Conservation (phyloP, 2,797 vertebrate species). For the Pseudochirops cupreus region DNA sequence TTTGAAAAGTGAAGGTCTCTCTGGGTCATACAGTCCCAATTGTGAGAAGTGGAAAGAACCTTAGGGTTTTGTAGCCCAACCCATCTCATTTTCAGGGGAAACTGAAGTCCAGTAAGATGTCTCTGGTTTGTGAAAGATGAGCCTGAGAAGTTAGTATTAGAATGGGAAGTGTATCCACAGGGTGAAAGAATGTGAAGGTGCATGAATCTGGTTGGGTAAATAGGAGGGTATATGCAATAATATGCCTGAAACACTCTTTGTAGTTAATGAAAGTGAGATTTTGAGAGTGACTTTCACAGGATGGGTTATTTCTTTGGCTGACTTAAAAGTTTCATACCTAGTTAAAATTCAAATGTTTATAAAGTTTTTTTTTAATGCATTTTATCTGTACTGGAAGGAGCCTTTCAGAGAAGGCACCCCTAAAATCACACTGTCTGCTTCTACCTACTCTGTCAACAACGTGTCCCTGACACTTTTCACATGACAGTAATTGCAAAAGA, state of each 20-base stretch:
- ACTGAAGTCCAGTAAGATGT: not conserved
- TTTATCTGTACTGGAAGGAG: not conserved
- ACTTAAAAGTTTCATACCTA: not conserved
- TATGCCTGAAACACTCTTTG: not conserved
- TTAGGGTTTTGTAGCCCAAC: not conserved
- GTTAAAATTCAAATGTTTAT: not conserved
- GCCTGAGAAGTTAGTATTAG: not conserved
- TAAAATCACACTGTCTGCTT: not conserved
- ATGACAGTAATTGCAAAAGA: not conserved
- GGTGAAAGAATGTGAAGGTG: not conserved
- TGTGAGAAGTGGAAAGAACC: not conserved
- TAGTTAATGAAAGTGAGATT: not conserved
- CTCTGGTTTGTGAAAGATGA: not conserved
- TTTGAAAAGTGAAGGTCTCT: not conserved
- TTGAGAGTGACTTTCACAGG: not conserved
- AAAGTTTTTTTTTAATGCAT: not conserved
- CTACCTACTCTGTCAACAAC: not conserved
- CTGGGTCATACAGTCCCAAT: not conserved
- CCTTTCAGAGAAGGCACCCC: not conserved
- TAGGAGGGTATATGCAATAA: not conserved
- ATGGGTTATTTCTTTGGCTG: not conserved
- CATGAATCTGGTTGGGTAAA: not conserved
- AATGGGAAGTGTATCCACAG: not conserved
- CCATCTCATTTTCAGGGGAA: not conserved
- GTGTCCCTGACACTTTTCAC: not conserved